These are phyloP conservation scores for Mus minutoides DNA, from an alignment of 2,797 vertebrate species.

Conservation along the genomic window DNA sequence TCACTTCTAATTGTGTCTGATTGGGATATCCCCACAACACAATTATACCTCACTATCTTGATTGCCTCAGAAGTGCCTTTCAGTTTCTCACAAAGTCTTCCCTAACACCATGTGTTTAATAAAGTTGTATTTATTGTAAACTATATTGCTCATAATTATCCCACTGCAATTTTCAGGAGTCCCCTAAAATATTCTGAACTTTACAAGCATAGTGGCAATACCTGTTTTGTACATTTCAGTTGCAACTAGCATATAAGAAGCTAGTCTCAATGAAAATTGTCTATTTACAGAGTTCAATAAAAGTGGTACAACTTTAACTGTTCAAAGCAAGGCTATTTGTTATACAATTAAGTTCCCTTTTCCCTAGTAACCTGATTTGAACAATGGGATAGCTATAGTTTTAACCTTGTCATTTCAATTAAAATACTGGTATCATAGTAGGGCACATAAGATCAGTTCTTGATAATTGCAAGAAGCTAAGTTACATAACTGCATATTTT, in stretches of 20 bases:
- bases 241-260: background rate
- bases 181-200: background rate
- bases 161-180: background rate
- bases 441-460: background rate
- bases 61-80: background rate
- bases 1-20: background rate
- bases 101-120: background rate
- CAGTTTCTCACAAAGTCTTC: background rate
- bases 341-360: background rate
- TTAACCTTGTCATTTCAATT: background rate
- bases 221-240: background rate
- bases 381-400: background rate
- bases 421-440: background rate
- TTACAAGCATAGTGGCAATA: background rate
- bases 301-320: background rate
- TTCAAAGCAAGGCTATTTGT: background rate
- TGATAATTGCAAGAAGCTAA: background rate
- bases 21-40: background rate
- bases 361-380: background rate
- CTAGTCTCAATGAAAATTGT: background rate
- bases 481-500: conserved; percentile 4
- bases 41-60: background rate
- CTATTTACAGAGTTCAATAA: conserved; percentile 11
- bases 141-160: background rate
- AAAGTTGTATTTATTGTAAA: background rate